Base-by-base conservation (phyloP, 2,113 vertebrate genomes). In the Labeo rohita region DNA sequence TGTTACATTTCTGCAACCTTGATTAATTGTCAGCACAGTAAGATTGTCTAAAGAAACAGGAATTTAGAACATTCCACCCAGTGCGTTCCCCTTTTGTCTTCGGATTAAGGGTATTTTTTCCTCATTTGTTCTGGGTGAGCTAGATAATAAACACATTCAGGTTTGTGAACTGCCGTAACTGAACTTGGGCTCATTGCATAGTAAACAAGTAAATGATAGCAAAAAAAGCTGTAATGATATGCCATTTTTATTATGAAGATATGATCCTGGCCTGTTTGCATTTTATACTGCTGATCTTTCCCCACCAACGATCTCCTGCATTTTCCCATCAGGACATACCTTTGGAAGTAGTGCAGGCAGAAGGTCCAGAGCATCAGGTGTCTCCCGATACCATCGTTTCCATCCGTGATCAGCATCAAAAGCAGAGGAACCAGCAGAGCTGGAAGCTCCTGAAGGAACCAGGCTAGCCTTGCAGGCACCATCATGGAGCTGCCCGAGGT, bases 371-470 rank as follows among this genome's bases (percentile, higher is more conserved):
- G 90, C 16, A 97, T 93, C 28, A 97, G 91, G 77, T 89, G 87
- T 68, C 91, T 91, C 75, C 89, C 94, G 0, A 93, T 90, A 61
- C 85, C 72, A 3, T 91, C 88, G 39, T 88, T 91, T 75, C 84
- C 83, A 77, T 94, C 93, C 23, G 91, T 84, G 72, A 86, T 87
- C 49, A 94, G 90, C 66, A 87, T n/a, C 76, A 97, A 89, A 52
- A 94, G 87, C 23, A 88, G 80, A 0, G 96, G 93, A 34, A 97
- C 93, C 83, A 90, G 87, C 85, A 97, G 94, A 4, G 96, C 93
- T 8, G 96, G 96, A 86, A 97, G 91, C 91, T 97, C 96, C 93
- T 96, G 96, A 80, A 96, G 84, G 91, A 97, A 95, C 96, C 96
- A 97, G 56, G 94, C 95, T 68, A 90, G 84, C 68, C 92, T 92